These are phyloP conservation scores for Indicator maculatus DNA, from an alignment of 2,113 vertebrate species.

Conservation along the genomic window DNA sequence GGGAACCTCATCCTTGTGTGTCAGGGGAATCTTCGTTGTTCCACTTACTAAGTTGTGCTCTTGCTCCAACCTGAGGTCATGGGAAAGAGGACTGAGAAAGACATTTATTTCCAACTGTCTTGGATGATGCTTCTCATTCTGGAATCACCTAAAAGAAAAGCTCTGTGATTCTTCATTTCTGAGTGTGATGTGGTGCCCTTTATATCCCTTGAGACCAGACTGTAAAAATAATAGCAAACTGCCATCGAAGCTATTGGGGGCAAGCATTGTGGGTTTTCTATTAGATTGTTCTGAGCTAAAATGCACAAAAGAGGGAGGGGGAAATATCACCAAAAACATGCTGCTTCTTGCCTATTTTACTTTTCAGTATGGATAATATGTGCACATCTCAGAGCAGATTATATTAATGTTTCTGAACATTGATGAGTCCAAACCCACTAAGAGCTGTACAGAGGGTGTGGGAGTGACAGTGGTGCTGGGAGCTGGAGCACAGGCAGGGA, in stretches of 20 bases:
- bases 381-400: not conserved
- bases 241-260: not conserved
- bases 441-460: not conserved
- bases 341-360: not conserved
- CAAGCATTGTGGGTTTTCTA: not conserved
- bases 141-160: not conserved
- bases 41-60: not conserved
- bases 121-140: not conserved
- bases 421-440: not conserved
- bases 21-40: not conserved
- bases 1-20: not conserved
- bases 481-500: not conserved
- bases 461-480: not conserved
- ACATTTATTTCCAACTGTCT: fast-evolving
- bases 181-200: not conserved
- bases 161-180: not conserved
- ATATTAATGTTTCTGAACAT: not conserved
- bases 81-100: not conserved
- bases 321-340: not conserved
- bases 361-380: not conserved
- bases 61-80: fast-evolving
- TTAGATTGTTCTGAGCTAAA: not conserved
- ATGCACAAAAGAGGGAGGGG: not conserved
- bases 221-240: not conserved
- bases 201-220: not conserved